A percentile compares a stretch with the other conserved stretches of the same genome.
Conservation (phyloP, 37 sponge, comb jelly and placozoan species). For the Hormiphora californensis region DNA sequence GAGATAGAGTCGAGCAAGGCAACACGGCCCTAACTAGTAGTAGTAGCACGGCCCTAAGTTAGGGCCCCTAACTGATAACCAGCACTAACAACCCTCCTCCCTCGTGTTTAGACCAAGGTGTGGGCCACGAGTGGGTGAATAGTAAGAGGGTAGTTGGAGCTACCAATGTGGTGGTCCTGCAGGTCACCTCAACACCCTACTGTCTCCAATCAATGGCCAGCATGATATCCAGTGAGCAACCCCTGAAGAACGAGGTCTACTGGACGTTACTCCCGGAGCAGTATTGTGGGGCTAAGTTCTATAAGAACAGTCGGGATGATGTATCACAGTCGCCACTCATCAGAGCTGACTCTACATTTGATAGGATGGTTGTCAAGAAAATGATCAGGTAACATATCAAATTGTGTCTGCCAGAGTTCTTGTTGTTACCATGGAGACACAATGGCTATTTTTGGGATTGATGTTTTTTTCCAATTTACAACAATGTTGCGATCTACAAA, state of each 20-base stretch:
- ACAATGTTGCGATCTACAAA: not conserved
- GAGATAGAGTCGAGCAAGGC: too few species aligned
- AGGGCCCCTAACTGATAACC: too few species aligned
- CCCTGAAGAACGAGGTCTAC: slow-evolving; percentile 54
- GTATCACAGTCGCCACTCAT: slow-evolving; percentile 43
- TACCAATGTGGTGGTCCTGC: not conserved
- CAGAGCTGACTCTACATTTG: slow-evolving; percentile 38
- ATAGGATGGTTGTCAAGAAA: slow-evolving; percentile 54
- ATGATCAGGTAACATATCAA: slow-evolving; percentile 52
- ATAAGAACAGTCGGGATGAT: slow-evolving; percentile 50
- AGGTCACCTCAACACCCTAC: slow-evolving; percentile 47
- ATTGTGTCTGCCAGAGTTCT: too few species aligned
- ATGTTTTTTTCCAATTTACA: not conserved
- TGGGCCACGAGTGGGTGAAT: slow-evolving; percentile 46
- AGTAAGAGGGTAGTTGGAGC: slow-evolving; percentile 15
- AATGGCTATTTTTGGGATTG: too few species aligned
- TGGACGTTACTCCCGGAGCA: slow-evolving; percentile 11
- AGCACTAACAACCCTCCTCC: too few species aligned
- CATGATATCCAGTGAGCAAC: slow-evolving; percentile 26
- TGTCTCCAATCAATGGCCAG: slow-evolving; percentile 52
- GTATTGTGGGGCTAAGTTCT: slow-evolving; percentile 39
- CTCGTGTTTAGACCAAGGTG: too few species aligned
- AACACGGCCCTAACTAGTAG: too few species aligned
- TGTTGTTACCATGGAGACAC: not conserved
- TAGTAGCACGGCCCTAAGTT: too few species aligned